A percentile compares a stretch with the other conserved stretches of the same genome.
phyloP scores from a whole-genome alignment of 2,113 vertebrate genomes.

The Notarius quadriscutis region DNA sequence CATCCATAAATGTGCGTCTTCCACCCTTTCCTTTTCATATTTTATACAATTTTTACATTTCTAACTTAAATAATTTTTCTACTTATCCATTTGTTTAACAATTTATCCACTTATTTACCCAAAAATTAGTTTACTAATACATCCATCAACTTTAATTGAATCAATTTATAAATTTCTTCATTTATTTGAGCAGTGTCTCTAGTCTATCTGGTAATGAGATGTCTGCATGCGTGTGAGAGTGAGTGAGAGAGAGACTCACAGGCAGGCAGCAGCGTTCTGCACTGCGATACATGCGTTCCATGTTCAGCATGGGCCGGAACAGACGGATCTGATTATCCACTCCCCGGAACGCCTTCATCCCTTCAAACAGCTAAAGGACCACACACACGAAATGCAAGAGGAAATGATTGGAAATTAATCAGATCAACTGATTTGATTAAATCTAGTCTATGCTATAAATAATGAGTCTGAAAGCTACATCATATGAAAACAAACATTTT shows the following conservation, averaged over 20 bases:
- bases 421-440: not conserved
- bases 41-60: too few relatives aligned
- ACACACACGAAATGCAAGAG: not conserved
- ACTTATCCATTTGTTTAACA: too few relatives aligned
- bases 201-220: too few relatives aligned
- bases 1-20: too few relatives aligned
- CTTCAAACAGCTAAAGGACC: constrained; percentile 82
- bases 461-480: too few relatives aligned
- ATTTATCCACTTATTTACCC: not conserved
- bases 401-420: not conserved
- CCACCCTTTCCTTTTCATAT: too few relatives aligned
- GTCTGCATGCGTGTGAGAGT: too few relatives aligned
- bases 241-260: constrained; percentile 66
- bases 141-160: not conserved
- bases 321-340: constrained; percentile 78
- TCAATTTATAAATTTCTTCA: not conserved
- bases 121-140: not conserved
- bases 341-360: constrained; percentile 86
- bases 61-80: too few relatives aligned
- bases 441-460: not conserved
- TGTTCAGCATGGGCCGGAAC: constrained; percentile 87
- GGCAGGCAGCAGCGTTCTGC: constrained; percentile 79
- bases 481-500: too few relatives aligned
- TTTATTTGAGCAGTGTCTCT: not conserved
- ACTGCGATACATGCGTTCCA: constrained; percentile 84